Conservation (phyloP, 2,113 vertebrate species). For the Xyrauchen texanus region DNA sequence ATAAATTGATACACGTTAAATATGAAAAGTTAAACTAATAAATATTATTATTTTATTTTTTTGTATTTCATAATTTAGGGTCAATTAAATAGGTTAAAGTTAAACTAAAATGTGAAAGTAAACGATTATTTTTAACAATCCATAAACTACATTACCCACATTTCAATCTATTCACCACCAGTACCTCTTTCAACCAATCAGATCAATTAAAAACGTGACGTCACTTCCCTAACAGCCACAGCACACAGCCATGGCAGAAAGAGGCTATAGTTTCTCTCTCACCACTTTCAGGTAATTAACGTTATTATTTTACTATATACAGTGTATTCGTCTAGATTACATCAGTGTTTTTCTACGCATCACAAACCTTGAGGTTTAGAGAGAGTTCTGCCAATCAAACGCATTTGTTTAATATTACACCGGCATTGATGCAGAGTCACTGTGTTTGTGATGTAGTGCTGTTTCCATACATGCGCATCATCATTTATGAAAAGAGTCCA, state of each 20-base stretch:
- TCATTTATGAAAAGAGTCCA: neutral
- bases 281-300: conserved; percentile 91
- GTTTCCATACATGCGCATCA: conserved; percentile 4
- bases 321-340: neutral
- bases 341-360: neutral
- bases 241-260: conserved; percentile 88
- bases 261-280: conserved; percentile 95
- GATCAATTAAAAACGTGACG: conserved; percentile 10
- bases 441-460: conserved; percentile 34
- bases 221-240: conserved; percentile 15
- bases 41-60: neutral
- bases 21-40: neutral
- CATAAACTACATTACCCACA: conserved; percentile 36
- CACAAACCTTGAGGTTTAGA: neutral
- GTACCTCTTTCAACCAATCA: conserved; percentile 36
- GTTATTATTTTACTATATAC: conserved; percentile 45
- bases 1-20: neutral
- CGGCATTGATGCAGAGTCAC: conserved; percentile 45
- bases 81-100: neutral
- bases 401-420: neutral
- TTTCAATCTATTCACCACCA: neutral
- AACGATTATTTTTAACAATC: no score
- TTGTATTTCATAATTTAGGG: neutral
- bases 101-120: neutral
- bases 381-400: neutral